phyloP scores from a whole-genome alignment of 2,888 invertebrate genomes.

The Acrobeloides nanus region DNA sequence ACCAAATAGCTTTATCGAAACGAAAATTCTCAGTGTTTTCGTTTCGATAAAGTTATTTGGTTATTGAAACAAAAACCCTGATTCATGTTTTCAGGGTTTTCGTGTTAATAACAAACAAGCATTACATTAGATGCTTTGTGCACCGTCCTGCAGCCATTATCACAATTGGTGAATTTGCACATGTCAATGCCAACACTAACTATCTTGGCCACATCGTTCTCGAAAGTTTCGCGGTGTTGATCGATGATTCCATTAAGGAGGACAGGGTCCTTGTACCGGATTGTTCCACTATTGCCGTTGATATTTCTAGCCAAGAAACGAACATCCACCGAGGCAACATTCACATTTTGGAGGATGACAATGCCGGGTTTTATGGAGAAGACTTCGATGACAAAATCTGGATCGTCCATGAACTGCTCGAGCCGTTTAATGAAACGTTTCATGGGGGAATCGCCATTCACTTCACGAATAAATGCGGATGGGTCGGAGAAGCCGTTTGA shows the following conservation, averaged over 20 bases:
- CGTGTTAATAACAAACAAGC: not conserved
- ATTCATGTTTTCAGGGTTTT: too few relatives aligned
- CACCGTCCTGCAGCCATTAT: conserved; percentile 48
- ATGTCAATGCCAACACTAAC: conserved; percentile 74
- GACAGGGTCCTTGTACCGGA: conserved; percentile 8
- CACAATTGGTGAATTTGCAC: conserved; percentile 52
- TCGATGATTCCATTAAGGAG: conserved; percentile 80
- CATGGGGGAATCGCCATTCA: conserved; percentile 7
- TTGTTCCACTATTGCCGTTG: too few relatives aligned
- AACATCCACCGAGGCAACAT: conserved; percentile 41
- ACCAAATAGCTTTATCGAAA: too few relatives aligned
- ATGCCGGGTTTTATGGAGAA: conserved; percentile 75
- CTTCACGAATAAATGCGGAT: conserved; percentile 13
- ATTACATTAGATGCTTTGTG: conserved; percentile 41
- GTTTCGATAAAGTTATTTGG: too few relatives aligned
- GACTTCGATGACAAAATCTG: conserved; percentile 71
- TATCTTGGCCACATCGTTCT: conserved; percentile 38
- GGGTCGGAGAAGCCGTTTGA: conserved; percentile 24
- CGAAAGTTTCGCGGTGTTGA: conserved; percentile 77
- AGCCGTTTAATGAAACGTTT: conserved; percentile 6
- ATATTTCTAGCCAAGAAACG: conserved; percentile 47
- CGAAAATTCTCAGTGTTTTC: too few relatives aligned
- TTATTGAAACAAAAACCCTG: too few relatives aligned
- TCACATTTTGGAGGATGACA: conserved; percentile 37
- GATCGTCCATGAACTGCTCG: conserved; percentile 20